Evolutionary conservation across 2,113 vertebrate species (phyloP), one percentile per base, ranked within the genome.

Genomic region (Cnemophilus loriae): DNA sequence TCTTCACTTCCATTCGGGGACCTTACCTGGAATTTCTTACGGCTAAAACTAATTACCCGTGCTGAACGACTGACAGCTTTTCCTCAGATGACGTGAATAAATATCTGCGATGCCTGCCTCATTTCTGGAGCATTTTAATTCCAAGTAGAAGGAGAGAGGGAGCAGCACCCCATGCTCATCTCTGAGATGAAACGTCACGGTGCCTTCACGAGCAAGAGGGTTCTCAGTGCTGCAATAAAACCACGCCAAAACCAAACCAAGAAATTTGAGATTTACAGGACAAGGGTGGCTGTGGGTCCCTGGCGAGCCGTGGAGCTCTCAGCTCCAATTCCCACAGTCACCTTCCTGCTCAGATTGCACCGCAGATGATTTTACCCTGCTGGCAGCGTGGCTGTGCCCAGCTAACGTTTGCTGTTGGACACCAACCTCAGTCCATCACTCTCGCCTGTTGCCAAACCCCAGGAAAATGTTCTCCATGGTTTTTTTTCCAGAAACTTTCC

Each of bases 191-290:
- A 80, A 76, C 2, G 1, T 7, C 68, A 16, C 2, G 2, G 50
- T 6, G 15, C 52, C 23, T 23, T 35, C 41, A 21, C 41, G 14
- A 10, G 64, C 32, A 39, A 7, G 42, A 90, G 56, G 32, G 23
- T 2, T 32, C 41, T 39, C 57, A 35, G 0, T 1, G 33, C 39
- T 5, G 0, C 19, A 49, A 23, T 8, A 65, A 83, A 77, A 16
- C 30, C 3, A 20, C 7, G 1, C 18, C 75, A 63, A 71, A 75
- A 47, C 19, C 81, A 84, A 77, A 49, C 9, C 0, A 0, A 59
- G 52, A 30, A 57, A 74, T 67, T 3, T 2, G 52, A 65, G 59
- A 88, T 88, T 85, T 56, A 23, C 2, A 32, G 73, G 33, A 35
- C 11, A 61, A 4, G 5, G 19, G 70, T 4, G n/a, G 77, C 65